Evolutionary conservation across 2,113 vertebrate species (phyloP).

Genomic region (Oxygymnocypris stewartii): DNA sequence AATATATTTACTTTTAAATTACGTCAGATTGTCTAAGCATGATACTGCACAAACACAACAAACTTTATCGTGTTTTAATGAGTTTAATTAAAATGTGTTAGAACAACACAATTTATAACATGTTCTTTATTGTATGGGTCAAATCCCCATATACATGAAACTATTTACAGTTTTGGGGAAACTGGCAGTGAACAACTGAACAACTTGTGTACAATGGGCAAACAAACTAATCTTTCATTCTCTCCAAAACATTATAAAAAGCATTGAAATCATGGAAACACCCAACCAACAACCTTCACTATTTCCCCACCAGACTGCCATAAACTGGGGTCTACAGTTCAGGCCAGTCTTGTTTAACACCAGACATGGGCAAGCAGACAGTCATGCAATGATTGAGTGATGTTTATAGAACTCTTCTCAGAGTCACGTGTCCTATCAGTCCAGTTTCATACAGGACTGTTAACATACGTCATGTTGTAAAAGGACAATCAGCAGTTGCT

Average conservation of each 20-base stretch:
- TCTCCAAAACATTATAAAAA: constrained; percentile 53
- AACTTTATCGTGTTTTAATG: constrained; percentile 32
- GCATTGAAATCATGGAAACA: constrained; percentile 31
- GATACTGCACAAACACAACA: background rate
- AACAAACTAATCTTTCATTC: constrained; percentile 63
- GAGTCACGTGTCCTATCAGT: constrained; percentile 13
- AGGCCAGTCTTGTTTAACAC: constrained; percentile 28
- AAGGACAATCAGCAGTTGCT: constrained; percentile 85
- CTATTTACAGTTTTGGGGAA: constrained; percentile 31
- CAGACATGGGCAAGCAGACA: constrained; percentile 46
- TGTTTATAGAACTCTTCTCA: constrained; percentile 46
- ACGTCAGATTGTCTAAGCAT: background rate
- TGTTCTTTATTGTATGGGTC: constrained; percentile 38
- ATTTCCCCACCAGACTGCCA: background rate
- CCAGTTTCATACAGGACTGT: constrained; percentile 34
- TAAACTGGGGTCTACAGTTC: constrained; percentile 12
- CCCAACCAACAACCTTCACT: background rate
- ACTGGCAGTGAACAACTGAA: constrained; percentile 30
- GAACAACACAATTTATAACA: constrained; percentile 54
- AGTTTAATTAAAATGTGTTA: constrained; percentile 57
- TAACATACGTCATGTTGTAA: constrained; percentile 72
- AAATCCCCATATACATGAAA: constrained; percentile 30
- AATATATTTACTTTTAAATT: background rate
- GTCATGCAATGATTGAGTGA: constrained; percentile 60
- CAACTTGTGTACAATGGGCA: constrained; percentile 9